Evolutionary conservation across 2,113 vertebrate species (phyloP).

Genomic region (Pseudolaguvia tuberculata): DNA sequence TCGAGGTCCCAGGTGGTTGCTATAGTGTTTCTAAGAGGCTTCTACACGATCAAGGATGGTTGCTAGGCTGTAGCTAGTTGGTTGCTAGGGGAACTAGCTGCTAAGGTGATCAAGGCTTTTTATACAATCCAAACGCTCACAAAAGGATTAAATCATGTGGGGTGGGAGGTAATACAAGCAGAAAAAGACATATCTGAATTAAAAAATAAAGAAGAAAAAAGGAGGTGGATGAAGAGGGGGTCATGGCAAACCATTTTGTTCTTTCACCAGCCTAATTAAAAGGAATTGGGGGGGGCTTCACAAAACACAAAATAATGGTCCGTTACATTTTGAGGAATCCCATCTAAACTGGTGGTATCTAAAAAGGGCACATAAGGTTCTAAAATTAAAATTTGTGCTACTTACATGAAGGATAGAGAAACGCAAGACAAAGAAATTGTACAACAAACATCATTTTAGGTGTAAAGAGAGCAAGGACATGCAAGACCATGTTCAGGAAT

Average conservation of each 20-base stretch:
- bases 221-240: too few species aligned
- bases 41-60: not conserved
- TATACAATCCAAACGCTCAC: not conserved
- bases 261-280: too few species aligned
- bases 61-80: not conserved
- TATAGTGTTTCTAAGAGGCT: not conserved
- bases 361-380: not conserved
- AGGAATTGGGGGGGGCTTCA: too few species aligned
- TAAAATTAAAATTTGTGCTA: not conserved
- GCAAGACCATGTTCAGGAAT: too few species aligned
- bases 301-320: too few species aligned
- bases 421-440: too few species aligned
- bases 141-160: not conserved
- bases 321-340: not conserved
- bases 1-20: not conserved
- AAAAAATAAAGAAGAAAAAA: not conserved
- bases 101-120: not conserved
- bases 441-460: not conserved
- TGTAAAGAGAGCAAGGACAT: not conserved
- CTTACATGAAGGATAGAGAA: not conserved
- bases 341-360: not conserved
- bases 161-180: not conserved
- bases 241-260: too few species aligned
- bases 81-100: slow-evolving; percentile 5
- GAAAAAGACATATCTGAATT: not conserved